Evolutionary conservation across 1,140 invertebrate genomes (phyloP), one percentile per base, ranked within the genome.

Genomic region (Cotesia chilonis): DNA sequence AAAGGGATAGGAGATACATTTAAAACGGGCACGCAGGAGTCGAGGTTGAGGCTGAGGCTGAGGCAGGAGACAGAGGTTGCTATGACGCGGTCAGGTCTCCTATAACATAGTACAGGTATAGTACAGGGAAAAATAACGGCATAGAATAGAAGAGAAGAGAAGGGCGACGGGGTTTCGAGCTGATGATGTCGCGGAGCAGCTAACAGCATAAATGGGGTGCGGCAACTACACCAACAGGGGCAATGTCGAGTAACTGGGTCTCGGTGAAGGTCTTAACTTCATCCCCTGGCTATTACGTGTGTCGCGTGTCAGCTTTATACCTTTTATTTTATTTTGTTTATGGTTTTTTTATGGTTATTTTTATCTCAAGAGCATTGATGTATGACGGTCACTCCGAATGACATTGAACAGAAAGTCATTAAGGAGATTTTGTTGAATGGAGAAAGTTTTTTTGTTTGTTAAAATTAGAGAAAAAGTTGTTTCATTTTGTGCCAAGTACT

Each of bases 211-310:
- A 47, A 76, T 73, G 73, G 76, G 72, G 75, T 67, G 54, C 41
- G 77, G 75, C 79, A 79, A 80, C 77, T 79, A 78, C 61, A 79
- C 60, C 77, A 28, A 81, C 79, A 84, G 83, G 85, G 82, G 82
- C 87, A 88, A 87, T 87, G 87, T 87, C 87, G 85, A 87, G 77
- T 83, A 87, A 87, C 83, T 83, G 80, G 86, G 86, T 86, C 83
- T 86, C 84, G 84, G 84, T 86, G 84, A 86, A 86, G 84, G 84
- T 85, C 82, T 82, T 76, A 74, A 66, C 68, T 74, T 78, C 71
- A 75, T 76, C 76, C 75, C 70, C 72, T 59, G 41, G 41, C 41
- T 47, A 47, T 47, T 47, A 47, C 41, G 5, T 47, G 72, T 75
- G 75, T 68, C 73, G 57, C 71, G 63, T 65, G 63, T 38, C n/a